Conservation (phyloP, 2,888 invertebrate genomes). For the Limnephilus marmoratus region DNA sequence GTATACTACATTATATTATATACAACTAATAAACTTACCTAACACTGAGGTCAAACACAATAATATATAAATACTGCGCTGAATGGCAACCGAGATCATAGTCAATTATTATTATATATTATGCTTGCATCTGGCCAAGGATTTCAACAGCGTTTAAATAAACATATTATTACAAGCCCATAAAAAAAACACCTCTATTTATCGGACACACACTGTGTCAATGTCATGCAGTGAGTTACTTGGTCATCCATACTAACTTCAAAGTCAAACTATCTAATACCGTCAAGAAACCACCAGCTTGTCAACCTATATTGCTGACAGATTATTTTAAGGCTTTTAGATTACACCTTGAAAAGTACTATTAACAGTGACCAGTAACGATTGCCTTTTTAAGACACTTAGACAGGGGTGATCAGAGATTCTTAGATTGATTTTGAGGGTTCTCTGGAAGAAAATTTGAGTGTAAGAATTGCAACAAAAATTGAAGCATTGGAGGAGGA, state of each 20-base stretch:
- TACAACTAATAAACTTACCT: background rate
- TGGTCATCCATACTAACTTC: background rate
- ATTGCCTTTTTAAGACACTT: background rate
- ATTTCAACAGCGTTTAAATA: conserved; percentile 15
- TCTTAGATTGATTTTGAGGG: background rate
- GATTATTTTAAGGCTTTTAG: background rate
- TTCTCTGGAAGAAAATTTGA: background rate
- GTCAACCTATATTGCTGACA: background rate
- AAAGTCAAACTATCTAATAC: conserved; percentile 13
- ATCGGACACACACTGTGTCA: background rate
- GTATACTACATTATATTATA: background rate
- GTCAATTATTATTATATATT: background rate
- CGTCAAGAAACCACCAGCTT: background rate
- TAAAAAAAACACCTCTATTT: conserved; percentile 3
- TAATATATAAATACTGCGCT: background rate
- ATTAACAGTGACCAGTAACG: background rate
- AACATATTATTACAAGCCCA: background rate
- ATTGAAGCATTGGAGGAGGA: no score
- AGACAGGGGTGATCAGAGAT: background rate
- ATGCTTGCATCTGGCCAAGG: background rate
- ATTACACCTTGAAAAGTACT: background rate
- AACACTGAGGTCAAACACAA: background rate
- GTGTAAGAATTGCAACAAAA: background rate
- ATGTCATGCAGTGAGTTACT: conserved; percentile 8
- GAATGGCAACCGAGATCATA: background rate